phyloP scores from a whole-genome alignment of 2,888 invertebrate genomes.

The Cosmopolites sordidus region DNA sequence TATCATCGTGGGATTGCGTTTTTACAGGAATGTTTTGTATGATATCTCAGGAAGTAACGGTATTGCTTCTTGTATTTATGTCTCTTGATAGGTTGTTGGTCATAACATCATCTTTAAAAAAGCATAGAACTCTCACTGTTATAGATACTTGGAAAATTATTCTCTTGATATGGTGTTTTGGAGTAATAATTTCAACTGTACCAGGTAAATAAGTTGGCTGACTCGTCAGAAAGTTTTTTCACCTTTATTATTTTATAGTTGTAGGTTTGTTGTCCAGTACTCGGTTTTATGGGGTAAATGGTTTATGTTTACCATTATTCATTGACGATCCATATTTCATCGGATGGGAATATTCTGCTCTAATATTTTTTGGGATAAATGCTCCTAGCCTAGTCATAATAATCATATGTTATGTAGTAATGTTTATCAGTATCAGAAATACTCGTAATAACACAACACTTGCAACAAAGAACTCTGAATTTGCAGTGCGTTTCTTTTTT shows the following conservation, averaged over 20 bases:
- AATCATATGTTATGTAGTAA: conserved; percentile 56
- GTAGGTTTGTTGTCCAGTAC: conserved; percentile 58
- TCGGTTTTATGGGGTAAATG: conserved; percentile 62
- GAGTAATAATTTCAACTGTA: conserved; percentile 58
- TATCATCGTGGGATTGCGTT: conserved; percentile 62
- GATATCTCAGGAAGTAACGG: conserved; percentile 65
- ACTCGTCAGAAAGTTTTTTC: too few relatives aligned
- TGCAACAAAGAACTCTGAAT: conserved; percentile 58
- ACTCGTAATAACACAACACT: conserved; percentile 59
- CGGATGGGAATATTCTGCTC: conserved; percentile 70
- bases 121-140: conserved; percentile 53
- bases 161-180: conserved; percentile 58
- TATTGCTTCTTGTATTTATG: conserved; percentile 65
- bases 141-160: conserved; percentile 53
- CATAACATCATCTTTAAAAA: conserved; percentile 58
- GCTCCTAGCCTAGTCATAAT: conserved; percentile 56
- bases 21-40: conserved; percentile 60
- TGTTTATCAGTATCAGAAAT: conserved; percentile 60
- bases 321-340: conserved; percentile 62
- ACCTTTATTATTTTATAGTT: conserved; percentile 40
- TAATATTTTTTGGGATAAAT: conserved; percentile 65
- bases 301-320: conserved; percentile 67
- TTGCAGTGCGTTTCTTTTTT: conserved; percentile 64
- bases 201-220: conserved; percentile 48
- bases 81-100: conserved; percentile 64